A percentile compares a stretch with the other conserved stretches of the same genome.
Conservation (phyloP, 2,113 vertebrate species). For the Oceanodroma tethys region DNA sequence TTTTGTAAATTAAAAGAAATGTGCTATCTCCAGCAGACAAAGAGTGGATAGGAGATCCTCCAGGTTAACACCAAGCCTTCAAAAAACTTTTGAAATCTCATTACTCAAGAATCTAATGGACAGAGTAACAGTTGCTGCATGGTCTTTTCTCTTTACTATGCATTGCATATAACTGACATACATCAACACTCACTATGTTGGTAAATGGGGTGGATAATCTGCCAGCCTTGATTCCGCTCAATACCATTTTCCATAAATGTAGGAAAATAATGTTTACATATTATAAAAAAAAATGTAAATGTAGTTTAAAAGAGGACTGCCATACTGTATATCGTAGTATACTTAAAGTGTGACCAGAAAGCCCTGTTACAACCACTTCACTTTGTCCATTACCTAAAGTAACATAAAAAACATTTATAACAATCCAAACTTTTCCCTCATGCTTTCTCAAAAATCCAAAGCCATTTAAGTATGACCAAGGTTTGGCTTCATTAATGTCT, state of each 20-base stretch:
- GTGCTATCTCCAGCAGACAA: neutral
- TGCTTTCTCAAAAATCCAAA: neutral
- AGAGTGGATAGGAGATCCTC: neutral
- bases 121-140: neutral
- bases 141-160: neutral
- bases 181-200: neutral
- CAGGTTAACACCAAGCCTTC: neutral
- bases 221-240: neutral
- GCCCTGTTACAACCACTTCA: neutral
- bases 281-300: neutral
- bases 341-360: neutral
- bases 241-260: neutral
- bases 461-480: neutral
- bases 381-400: neutral
- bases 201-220: neutral
- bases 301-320: neutral
- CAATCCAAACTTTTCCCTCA: neutral
- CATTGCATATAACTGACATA: neutral
- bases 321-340: neutral
- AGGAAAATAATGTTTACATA: neutral
- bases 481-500: neutral
- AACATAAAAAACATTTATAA: neutral
- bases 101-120: conserved; percentile 5
- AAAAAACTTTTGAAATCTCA: conserved; percentile 28
- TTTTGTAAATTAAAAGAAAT: conserved; percentile 1